Conservation (phyloP, 2,888 invertebrate genomes). For the Sesamia inferens region DNA sequence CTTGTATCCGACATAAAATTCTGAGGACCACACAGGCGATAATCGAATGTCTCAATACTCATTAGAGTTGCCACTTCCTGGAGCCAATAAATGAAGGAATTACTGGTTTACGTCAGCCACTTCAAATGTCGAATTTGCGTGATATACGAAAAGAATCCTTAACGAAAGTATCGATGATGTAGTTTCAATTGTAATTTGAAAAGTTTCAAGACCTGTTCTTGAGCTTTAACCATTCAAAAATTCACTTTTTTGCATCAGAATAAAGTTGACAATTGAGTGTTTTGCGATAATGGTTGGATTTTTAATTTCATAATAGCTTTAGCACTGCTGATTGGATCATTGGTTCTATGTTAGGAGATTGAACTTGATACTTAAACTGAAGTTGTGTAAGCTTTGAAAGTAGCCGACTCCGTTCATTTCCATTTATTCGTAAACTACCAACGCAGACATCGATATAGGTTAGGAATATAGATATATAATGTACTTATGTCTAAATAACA, state of each 20-base stretch:
- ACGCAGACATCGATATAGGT: neutral
- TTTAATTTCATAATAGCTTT: conserved; percentile 38
- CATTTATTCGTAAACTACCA: neutral
- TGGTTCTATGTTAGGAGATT: conserved; percentile 17
- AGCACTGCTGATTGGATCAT: conserved; percentile 13
- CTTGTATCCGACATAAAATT: neutral
- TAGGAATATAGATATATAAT: no score
- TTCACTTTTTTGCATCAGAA: fast-evolving
- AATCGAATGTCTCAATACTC: conserved; percentile 44
- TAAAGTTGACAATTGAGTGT: conserved; percentile 7
- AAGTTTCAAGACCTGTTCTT: conserved; percentile 15
- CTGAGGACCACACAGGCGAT: conserved; percentile 34
- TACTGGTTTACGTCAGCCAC: conserved; percentile 13
- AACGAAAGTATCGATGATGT: fast-evolving
- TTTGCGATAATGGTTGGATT: neutral
- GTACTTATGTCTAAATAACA: neutral
- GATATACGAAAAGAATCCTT: conserved; percentile 1
- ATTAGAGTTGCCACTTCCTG: conserved; percentile 34
- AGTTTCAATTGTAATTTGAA: neutral
- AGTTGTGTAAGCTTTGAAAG: conserved; percentile 21
- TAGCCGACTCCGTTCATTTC: conserved; percentile 13
- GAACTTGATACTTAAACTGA: conserved; percentile 19
- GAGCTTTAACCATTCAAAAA: conserved; percentile 11
- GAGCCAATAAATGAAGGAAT: conserved; percentile 47
- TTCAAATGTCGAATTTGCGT: neutral